Evolutionary conservation across 2,113 vertebrate species (phyloP).

Genomic region (Circaetus gallicus): DNA sequence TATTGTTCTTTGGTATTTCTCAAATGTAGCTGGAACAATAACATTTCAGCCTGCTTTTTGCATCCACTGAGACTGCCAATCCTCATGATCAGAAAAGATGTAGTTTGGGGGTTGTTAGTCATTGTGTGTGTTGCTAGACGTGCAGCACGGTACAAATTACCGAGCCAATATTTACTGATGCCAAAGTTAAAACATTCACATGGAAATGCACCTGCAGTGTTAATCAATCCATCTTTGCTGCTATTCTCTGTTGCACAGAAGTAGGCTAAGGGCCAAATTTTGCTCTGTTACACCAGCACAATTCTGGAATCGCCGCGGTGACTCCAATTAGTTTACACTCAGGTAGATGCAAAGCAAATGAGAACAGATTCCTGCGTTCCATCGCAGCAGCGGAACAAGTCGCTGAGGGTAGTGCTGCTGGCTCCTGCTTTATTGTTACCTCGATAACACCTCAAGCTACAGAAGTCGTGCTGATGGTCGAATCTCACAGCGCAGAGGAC

Average conservation of each 20-base stretch:
- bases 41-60: not conserved
- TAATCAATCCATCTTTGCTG: slow-evolving; percentile 33
- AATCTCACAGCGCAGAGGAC: not conserved
- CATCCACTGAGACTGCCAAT: slow-evolving; percentile 17
- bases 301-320: not conserved
- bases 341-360: slow-evolving; percentile 8
- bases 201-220: slow-evolving; percentile 43
- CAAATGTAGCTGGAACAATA: slow-evolving; percentile 1
- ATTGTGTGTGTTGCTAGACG: not conserved
- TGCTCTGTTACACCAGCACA: not conserved
- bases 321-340: not conserved
- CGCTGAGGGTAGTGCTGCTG: not conserved
- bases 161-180: not conserved
- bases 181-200: slow-evolving; percentile 17
- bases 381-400: not conserved
- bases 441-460: not conserved
- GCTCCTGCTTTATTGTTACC: slow-evolving; percentile 14
- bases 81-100: slow-evolving; percentile 2
- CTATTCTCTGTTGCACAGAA: not conserved
- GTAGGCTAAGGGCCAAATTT: slow-evolving; percentile 11
- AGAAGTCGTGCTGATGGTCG: not conserved
- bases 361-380: not conserved
- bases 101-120: not conserved
- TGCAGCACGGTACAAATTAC: not conserved
- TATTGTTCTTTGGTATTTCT: slow-evolving; percentile 30